These are phyloP conservation scores for Molossus molossus DNA, from an alignment of 2,797 vertebrate genomes.

Conservation along the genomic window DNA sequence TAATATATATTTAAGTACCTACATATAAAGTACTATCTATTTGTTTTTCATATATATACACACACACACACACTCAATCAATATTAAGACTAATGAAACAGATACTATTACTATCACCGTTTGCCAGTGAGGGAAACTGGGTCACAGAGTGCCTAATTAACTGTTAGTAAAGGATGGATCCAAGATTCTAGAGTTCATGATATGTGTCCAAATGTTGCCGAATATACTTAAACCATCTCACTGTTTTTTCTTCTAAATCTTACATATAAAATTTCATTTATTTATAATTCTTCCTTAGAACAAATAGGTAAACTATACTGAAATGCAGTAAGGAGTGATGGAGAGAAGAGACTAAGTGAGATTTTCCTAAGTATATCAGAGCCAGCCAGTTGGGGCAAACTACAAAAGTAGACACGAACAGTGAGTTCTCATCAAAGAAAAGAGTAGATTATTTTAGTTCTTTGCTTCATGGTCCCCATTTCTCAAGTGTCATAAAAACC, in stretches of 20 bases:
- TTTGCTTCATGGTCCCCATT: slow-evolving; percentile 18
- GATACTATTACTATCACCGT: neutral
- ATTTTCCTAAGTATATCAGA: neutral
- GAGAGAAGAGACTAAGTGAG: neutral
- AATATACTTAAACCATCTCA: neutral
- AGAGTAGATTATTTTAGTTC: neutral
- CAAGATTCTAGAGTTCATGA: neutral
- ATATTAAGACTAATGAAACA: slow-evolving; percentile 35
- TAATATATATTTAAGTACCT: neutral
- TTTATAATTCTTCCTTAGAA: slow-evolving; percentile 13
- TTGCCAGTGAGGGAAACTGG: slow-evolving; percentile 4
- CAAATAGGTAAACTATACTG: neutral
- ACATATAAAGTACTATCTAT: neutral
- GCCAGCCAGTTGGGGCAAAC: neutral
- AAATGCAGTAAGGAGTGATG: neutral
- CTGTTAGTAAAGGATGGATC: neutral
- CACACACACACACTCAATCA: neutral
- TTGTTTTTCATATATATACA: neutral
- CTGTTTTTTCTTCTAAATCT: slow-evolving; percentile 17
- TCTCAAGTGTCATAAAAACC: slow-evolving; percentile 44
- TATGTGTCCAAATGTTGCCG: neutral
- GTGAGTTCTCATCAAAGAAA: slow-evolving; percentile 42
- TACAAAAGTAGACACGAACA: neutral
- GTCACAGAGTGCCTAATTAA: neutral
- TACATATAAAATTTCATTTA: slow-evolving; percentile 37